Base-by-base conservation (phyloP, 2,888 invertebrate species). In the Apeira syringaria region DNA sequence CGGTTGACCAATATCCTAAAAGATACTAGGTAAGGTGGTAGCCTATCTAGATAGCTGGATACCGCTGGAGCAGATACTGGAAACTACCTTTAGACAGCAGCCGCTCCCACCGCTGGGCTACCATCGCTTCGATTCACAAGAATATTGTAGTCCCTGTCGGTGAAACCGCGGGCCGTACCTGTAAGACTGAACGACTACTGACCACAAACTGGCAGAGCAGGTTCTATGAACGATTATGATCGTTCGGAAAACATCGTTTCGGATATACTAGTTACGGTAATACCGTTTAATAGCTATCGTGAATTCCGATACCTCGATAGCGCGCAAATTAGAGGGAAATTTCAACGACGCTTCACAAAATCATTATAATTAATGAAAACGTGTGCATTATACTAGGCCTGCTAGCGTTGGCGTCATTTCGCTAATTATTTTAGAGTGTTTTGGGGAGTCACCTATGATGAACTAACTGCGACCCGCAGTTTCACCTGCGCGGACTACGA, bases 321-420 rank as follows among this genome's bases (percentile, higher is more conserved):
- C 50, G 31, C 47, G 35, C 53, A 64, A 64, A 63, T 63, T 60
- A 55, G 58, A 54, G 51, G 56, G 53, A 56, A 57, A 60, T 61
- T 56, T 50, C 52, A 60, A 64, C 59, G 61, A 58, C 54, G 59
- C 59, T 58, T 52, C 47, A 58, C 57, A 59, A 61, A 64, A 68
- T 64, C 47, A 56, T 70, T 61, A 67, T 62, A 64, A 66, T 44
- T 44, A 38, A 24, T 44, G 29, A 38, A 28, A 28, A 20, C 24
- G 32, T 17, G 25, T 38, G 38, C 44, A 28, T 28, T 31, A 10
- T 31, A 10, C 15, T 26, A 9, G 15, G 32, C 10, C 29, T 33
- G 28, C 24, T 25, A 8, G 31, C 9, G 13, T 15, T 13, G 15
- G 15, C 13, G 20, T 24, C 28, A 34, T 34, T 24, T 22, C 5